Conservation (phyloP, 2,113 vertebrate genomes). For the Phylloscopus trochilus region DNA sequence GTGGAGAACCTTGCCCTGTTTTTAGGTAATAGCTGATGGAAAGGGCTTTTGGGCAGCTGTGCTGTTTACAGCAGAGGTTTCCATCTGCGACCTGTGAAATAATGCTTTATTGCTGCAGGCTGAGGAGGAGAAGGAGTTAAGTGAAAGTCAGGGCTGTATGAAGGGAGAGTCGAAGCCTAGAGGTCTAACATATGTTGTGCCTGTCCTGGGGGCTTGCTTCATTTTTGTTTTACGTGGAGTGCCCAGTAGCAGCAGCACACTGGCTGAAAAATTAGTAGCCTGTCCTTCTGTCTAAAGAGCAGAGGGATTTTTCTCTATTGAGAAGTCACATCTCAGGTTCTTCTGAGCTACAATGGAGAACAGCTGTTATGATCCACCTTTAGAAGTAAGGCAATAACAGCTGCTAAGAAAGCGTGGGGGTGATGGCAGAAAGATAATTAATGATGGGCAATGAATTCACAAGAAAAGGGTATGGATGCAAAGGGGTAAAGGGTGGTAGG, state of each 20-base stretch:
- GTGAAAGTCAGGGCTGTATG: background rate
- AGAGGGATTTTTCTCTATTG: background rate
- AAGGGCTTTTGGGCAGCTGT: background rate
- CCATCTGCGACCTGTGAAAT: background rate
- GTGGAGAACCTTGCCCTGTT: background rate
- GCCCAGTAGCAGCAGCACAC: background rate
- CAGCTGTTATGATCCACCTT: background rate
- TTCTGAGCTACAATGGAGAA: background rate
- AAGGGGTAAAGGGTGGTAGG: background rate
- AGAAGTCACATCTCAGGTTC: fast-evolving
- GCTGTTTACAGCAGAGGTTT: background rate
- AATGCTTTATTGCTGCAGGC: background rate
- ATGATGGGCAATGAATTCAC: background rate
- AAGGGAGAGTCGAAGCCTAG: background rate
- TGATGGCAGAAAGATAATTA: background rate
- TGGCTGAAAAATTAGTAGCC: background rate
- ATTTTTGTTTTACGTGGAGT: background rate
- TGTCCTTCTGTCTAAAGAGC: background rate
- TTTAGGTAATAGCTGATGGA: background rate
- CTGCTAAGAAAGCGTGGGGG: background rate
- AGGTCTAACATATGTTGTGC: background rate
- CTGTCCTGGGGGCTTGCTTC: background rate
- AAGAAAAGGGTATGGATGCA: background rate
- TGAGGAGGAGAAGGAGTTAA: background rate
- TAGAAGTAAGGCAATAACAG: background rate